Percentiles rank a stretch among this genome's conserved stretches.
Evolutionary conservation across 2,113 vertebrate species (phyloP).

Genomic region (Mungos mungo): DNA sequence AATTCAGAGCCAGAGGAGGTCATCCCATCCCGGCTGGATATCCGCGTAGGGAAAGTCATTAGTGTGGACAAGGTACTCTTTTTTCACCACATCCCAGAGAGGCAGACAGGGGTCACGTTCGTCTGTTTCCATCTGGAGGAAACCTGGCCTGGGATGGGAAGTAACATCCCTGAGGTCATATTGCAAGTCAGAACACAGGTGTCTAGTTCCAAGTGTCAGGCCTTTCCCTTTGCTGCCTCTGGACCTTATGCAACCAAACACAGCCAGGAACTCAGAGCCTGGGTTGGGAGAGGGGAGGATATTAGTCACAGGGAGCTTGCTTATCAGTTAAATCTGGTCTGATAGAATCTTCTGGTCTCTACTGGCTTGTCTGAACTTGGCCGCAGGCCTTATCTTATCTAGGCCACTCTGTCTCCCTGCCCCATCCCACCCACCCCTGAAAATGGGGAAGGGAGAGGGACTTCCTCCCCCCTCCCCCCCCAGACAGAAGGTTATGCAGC

Average conservation of each 20-base stretch:
- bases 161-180: slow-evolving; percentile 29
- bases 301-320: not conserved
- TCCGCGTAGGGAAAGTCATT: slow-evolving; percentile 94
- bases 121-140: slow-evolving; percentile 62
- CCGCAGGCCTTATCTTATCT: not conserved
- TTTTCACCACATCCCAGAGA: not conserved
- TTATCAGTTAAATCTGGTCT: not conserved
- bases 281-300: not conserved
- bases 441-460: not conserved
- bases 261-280: not conserved
- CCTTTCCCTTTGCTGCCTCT: not conserved
- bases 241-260: not conserved
- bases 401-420: not conserved
- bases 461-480: not conserved
- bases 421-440: not conserved
- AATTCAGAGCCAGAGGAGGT: slow-evolving; percentile 88
- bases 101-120: not conserved
- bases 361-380: not conserved
- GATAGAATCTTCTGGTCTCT: not conserved
- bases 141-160: slow-evolving; percentile 30
- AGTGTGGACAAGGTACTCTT: slow-evolving; percentile 91
- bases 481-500: not conserved
- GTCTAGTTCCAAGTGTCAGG: not conserved
- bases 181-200: slow-evolving; percentile 42
- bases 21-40: slow-evolving; percentile 93